These are phyloP conservation scores for Mesorhabditis sp. DNA, from an alignment of 2,888 invertebrate species.

Conservation along the genomic window DNA sequence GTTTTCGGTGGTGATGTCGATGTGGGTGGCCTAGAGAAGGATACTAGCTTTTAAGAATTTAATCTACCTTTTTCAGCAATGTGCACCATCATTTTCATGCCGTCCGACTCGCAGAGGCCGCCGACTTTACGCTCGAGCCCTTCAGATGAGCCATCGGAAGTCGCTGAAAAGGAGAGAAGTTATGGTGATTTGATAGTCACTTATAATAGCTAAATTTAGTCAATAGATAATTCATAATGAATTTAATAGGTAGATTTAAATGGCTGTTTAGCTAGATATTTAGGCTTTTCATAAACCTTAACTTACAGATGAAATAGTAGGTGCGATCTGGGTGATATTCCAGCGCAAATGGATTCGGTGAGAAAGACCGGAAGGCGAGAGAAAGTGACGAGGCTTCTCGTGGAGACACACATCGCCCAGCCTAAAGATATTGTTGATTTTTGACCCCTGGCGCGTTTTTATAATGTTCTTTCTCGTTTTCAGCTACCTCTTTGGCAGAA, in stretches of 20 bases:
- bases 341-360: not conserved
- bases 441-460: not conserved
- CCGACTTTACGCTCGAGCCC: not conserved
- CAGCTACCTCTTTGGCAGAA: not conserved
- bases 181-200: no score
- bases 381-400: not conserved
- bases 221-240: no score
- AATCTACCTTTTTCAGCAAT: not conserved
- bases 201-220: no score
- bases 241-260: no score
- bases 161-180: not conserved
- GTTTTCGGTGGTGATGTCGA: conserved; percentile 5
- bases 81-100: conserved; percentile 4
- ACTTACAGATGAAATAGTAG: not conserved
- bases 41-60: not conserved
- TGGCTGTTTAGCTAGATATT: no score
- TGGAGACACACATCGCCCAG: not conserved
- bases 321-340: conserved; percentile 4
- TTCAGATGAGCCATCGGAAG: not conserved
- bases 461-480: not conserved
- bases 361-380: not conserved
- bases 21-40: not conserved
- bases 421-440: not conserved
- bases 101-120: conserved; percentile 5
- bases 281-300: not conserved